Evolutionary conservation across 2,797 vertebrate genomes (phyloP).

Genomic region (Siniperca obscura): DNA sequence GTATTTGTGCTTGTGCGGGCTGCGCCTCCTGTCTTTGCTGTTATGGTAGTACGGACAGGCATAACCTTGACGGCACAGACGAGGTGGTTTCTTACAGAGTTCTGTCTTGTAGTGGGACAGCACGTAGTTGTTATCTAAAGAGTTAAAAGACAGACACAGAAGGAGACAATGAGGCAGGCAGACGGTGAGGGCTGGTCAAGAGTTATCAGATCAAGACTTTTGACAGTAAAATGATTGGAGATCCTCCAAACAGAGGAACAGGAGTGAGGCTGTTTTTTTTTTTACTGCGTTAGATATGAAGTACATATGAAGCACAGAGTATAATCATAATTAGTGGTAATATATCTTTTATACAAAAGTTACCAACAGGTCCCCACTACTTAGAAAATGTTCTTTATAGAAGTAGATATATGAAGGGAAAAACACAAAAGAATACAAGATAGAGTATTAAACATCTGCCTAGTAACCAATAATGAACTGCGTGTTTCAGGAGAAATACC

Average conservation of each 20-base stretch:
- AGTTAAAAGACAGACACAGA: not conserved
- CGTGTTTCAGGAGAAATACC: not conserved
- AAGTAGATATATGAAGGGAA: not conserved
- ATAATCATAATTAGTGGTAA: not conserved
- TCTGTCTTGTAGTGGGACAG: conserved; percentile 99
- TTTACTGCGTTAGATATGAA: not conserved
- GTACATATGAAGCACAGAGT: not conserved
- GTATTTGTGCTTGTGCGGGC: conserved; percentile 98
- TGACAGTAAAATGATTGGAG: not conserved
- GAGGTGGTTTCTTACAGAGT: conserved; percentile 97
- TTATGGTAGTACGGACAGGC: conserved; percentile 99
- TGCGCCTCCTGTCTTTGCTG: conserved; percentile 98
- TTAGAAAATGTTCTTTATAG: not conserved
- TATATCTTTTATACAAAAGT: not conserved
- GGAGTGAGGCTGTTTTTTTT: not conserved
- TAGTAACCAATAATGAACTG: not conserved
- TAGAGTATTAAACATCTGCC: not conserved
- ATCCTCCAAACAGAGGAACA: not conserved
- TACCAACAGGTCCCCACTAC: not conserved
- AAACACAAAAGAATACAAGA: not conserved
- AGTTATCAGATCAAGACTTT: not conserved
- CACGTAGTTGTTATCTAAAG: conserved; percentile 94
- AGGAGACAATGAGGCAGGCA: not conserved
- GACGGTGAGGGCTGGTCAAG: not conserved
- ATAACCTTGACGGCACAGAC: conserved; percentile 98